These are phyloP conservation scores for Limosa lapponica DNA, from an alignment of 2,797 vertebrate species.

Conservation along the genomic window DNA sequence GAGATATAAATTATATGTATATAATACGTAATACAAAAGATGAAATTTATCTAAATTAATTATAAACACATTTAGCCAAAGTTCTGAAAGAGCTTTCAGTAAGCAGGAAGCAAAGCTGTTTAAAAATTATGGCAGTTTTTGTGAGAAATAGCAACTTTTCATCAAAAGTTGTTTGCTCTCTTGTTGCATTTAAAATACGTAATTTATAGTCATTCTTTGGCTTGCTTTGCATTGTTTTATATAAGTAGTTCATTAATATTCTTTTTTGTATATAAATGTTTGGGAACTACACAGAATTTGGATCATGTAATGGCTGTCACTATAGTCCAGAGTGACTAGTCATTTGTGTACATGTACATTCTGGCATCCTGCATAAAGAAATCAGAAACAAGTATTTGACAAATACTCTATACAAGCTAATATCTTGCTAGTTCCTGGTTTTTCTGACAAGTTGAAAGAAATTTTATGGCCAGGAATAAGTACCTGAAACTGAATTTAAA, in stretches of 20 bases:
- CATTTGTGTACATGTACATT: not conserved
- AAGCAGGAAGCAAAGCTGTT: not conserved
- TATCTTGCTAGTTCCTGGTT: not conserved
- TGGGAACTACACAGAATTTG: not conserved
- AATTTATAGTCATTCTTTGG: not conserved
- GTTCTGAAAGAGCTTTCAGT: conserved; percentile 14
- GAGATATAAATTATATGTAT: too few relatives aligned
- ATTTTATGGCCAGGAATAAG: not conserved
- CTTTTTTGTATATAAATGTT: not conserved
- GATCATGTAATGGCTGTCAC: not conserved
- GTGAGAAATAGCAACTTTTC: not conserved
- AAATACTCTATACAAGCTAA: not conserved
- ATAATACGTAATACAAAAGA: not conserved
- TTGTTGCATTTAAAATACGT: not conserved
- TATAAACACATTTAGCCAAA: not conserved
- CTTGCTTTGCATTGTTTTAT: conserved; percentile 16
- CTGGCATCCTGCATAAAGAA: not conserved
- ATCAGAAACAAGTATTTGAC: not conserved
- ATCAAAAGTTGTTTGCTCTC: conserved; percentile 19
- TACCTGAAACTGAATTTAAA: not conserved
- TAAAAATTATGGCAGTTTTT: not conserved
- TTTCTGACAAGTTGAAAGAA: not conserved
- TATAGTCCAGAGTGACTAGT: not conserved
- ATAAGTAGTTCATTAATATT: not conserved
- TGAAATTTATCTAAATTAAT: not conserved